A percentile compares a stretch with the other conserved stretches of the same genome.
These are phyloP conservation scores for Pelochelys cantorii DNA, from an alignment of 2,797 vertebrate species.

Conservation along the genomic window DNA sequence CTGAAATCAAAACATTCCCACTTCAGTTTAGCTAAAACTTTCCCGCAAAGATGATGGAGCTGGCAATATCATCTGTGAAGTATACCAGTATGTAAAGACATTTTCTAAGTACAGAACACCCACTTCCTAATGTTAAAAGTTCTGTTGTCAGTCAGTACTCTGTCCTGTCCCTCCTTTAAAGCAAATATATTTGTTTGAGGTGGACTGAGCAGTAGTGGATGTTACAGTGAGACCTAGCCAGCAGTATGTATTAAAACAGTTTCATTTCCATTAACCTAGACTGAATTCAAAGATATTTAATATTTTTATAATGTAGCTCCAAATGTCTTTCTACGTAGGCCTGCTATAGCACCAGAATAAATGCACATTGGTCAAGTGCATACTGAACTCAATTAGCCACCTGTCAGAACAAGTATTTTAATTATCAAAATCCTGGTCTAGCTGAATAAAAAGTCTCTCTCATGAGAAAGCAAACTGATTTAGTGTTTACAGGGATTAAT, in stretches of 20 bases:
- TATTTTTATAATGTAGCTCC: not conserved
- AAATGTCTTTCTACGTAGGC: not conserved
- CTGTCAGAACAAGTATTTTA: not conserved
- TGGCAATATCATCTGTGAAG: not conserved
- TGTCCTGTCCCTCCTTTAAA: not conserved
- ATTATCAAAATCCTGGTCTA: not conserved
- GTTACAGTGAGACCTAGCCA: not conserved
- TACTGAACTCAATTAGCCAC: not conserved
- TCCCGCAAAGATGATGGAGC: not conserved
- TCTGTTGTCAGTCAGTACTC: no score
- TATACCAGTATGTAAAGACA: not conserved
- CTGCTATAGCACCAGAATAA: not conserved
- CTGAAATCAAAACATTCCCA: no score
- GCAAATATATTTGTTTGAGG: not conserved
- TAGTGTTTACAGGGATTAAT: not conserved
- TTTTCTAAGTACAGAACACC: not conserved
- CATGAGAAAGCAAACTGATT: not conserved
- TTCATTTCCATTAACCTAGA: not conserved
- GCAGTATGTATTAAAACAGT: not conserved
- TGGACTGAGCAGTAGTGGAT: not conserved
- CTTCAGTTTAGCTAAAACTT: no score
- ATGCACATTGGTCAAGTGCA: not conserved
- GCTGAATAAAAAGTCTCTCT: not conserved
- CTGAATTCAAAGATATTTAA: not conserved
- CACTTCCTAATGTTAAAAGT: not conserved